Evolutionary conservation across 2,113 vertebrate genomes (phyloP), one percentile per base, ranked within the genome.

Genomic region (Rhinopomastus cyanomelas): DNA sequence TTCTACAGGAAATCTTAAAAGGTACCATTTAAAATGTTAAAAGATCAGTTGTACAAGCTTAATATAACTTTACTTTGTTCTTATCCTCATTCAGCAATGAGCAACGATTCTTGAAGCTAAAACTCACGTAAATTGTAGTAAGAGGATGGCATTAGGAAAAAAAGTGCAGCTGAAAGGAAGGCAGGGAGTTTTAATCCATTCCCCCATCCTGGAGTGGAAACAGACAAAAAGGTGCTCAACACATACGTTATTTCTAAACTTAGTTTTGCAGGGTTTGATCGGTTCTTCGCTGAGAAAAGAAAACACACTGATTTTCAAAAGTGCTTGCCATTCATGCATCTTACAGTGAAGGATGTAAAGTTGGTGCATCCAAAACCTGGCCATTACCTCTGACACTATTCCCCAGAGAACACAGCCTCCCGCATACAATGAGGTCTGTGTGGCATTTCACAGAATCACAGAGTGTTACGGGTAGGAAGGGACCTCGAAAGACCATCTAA

Each of bases 1-100:
- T 98, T 77, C 96, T 98, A 94, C 88, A 96, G 87, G 97, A 98
- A 97, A 96, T 98, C 93, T 97, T 96, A 84, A 98, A 97, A 98
- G 98, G 98, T 98, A 96, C 85, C 65, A 57, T 96, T 93, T 96
- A 90, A 96, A 95, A 96, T 94, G 49, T 95, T 89, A 81, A 94
- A 95, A 96, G 94, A 97, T 97, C 92, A 97, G 75, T 96, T 97
- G 94, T 95, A 90, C 92, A 97, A 96, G 95, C 85, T 94, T 97
- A 96, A 96, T 97, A 91, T 90, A 87, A 95, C 96, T 97, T 97
- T 95, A 92, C 27, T 90, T 48, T 57, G 89, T 92, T 81, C 91
- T 93, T 94, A 89, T 97, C 97, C 97, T 85, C 92, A 95, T 97
- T 96, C 76, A 93, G 73, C 85, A 95, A 82, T 96, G 92, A 93